phyloP scores from a whole-genome alignment of 1,140 invertebrate species.

The Sitodiplosis mosellana region DNA sequence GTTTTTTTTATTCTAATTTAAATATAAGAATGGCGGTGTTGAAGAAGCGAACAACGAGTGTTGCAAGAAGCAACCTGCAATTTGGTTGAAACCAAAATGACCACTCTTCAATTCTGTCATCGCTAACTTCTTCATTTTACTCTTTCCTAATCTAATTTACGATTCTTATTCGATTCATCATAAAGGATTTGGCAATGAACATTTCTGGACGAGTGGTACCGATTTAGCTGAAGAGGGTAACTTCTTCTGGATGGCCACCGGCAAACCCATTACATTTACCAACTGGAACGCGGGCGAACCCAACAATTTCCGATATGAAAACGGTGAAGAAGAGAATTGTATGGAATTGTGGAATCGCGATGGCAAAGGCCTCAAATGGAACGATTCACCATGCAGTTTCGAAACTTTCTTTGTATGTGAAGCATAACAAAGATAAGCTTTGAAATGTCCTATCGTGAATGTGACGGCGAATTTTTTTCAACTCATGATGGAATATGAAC shows the following conservation, averaged over 20 bases:
- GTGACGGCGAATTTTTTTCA: no score
- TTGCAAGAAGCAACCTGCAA: no score
- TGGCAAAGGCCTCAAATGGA: constrained; percentile 80
- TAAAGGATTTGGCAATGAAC: constrained; percentile 65
- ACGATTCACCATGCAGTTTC: constrained; percentile 80
- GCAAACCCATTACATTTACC: constrained; percentile 69
- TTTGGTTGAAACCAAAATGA: background rate
- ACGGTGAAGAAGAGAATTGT: constrained; percentile 81
- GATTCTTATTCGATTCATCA: constrained; percentile 8
- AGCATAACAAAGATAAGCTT: constrained; percentile 34
- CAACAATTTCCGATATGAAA: constrained; percentile 82
- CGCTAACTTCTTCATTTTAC: background rate
- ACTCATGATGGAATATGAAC: no score
- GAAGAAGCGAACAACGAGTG: background rate
- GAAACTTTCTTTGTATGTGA: constrained; percentile 85
- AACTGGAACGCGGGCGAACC: constrained; percentile 86
- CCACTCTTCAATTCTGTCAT: background rate
- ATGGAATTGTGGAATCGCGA: constrained; percentile 80
- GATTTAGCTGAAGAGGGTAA: constrained; percentile 75
- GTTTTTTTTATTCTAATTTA: background rate
- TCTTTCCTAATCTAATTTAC: background rate
- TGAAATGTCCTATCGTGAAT: no score
- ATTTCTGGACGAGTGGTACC: constrained; percentile 84
- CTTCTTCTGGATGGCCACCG: constrained; percentile 86
- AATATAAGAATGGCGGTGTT: background rate